Evolutionary conservation across 64 coral and sea anemone species (phyloP), one percentile per base, ranked within the genome.

Genomic region (Actinia equina): DNA sequence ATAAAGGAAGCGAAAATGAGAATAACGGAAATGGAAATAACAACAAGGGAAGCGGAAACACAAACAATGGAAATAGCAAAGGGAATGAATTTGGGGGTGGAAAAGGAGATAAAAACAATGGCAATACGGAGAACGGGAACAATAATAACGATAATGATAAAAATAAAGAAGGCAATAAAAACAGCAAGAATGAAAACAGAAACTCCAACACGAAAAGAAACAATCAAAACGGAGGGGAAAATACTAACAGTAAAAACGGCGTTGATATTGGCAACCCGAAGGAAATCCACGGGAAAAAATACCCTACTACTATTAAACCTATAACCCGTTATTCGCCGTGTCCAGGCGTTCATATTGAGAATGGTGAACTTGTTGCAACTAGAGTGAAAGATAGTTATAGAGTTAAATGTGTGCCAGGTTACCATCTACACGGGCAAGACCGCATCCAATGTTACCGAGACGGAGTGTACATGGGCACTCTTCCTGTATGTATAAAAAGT

Each of bases 401-500:
- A 41, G 83, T 85, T 16, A 85, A 85, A 61, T 85, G 83, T 63
- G 30, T 62, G 3, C 43, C 43, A 18, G 83, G 83, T 17, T 85
- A 41, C 19, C 83, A 85, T 59, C 10, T 60, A 10, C 59, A 85
- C 41, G 83, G 83, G 15, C 25, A 3, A 7, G 54, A 85, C 23
- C 53, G 30, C 17, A 17, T 85, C 23, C 25, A 52, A 7, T 60
- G 56, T 43, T 18, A 42, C 25, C 57, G 20, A 22, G 25, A 84
- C 9, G 51, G 82, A 41, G 8, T 10, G 12, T 3, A 17, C 12
- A 2, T 30, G 49, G 82, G 25, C 3, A 1, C 51, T n/a, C 20
- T 84, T 51, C 82, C 82, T 16, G 49, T n/a, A 54, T 84, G 82
- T 84, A 60, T 84, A 84, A 27, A 84, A 84, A 37, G 82, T 84